These are phyloP conservation scores for Drosophila antonietae DNA, from an alignment of 2,888 invertebrate species.

Conservation along the genomic window DNA sequence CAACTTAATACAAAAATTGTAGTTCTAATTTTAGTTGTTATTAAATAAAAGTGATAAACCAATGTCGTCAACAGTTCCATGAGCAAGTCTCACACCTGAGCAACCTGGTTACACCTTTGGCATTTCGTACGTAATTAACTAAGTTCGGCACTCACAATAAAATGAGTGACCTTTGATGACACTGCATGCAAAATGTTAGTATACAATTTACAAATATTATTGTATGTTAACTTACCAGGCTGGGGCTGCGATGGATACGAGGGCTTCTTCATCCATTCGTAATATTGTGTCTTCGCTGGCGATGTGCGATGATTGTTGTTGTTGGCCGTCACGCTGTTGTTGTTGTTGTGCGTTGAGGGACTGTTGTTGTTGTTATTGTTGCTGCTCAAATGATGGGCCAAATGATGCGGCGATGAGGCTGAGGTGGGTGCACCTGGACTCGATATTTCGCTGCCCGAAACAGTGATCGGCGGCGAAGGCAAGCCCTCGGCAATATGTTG, in stretches of 20 bases:
- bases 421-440: conserved; percentile 86
- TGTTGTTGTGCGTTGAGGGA: conserved; percentile 68
- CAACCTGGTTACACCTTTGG: background rate
- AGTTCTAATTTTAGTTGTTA: background rate
- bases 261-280: conserved; percentile 96
- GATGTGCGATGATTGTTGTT: conserved; percentile 84
- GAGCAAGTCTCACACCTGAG: background rate
- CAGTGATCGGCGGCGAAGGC: conserved; percentile 87
- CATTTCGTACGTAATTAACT: background rate
- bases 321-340: conserved; percentile 58
- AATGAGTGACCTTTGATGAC: background rate
- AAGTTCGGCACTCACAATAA: conserved; percentile 1
- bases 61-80: background rate
- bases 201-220: background rate
- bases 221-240: conserved; percentile 88
- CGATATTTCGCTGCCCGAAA: conserved; percentile 87
- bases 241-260: conserved; percentile 93
- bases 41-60: background rate
- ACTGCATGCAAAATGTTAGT: conserved; percentile 8
- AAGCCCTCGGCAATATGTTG: conserved; percentile 82
- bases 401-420: conserved; percentile 82
- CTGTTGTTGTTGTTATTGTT: conserved; percentile 68
- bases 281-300: conserved; percentile 90
- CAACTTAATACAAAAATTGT: background rate
- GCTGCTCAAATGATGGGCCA: conserved; percentile 83